Evolutionary conservation across 2,113 vertebrate genomes (phyloP).

Genomic region (Paracyprichromis sp.): DNA sequence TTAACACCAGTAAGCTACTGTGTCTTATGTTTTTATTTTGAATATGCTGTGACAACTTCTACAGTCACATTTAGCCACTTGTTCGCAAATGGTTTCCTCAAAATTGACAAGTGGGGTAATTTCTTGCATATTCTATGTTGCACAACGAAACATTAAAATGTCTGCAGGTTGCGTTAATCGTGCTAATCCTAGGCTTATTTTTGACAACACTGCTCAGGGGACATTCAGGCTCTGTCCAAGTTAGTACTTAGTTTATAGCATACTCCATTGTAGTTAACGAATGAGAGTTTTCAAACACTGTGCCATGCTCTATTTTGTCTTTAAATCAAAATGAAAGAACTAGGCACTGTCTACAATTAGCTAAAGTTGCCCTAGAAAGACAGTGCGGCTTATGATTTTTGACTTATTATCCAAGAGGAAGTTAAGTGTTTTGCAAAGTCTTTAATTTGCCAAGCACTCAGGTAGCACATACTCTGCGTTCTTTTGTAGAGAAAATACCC

Average conservation of each 20-base stretch:
- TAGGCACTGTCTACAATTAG: background rate
- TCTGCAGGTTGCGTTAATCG: rapidly evolving
- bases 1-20: background rate
- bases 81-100: background rate
- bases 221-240: background rate
- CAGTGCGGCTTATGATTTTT: too few relatives aligned
- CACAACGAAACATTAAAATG: rapidly evolving
- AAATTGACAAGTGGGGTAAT: background rate
- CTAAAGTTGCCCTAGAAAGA: background rate
- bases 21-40: background rate
- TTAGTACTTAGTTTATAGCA: background rate
- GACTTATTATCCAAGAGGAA: background rate
- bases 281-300: background rate
- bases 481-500: background rate
- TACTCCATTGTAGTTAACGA: background rate
- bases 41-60: background rate
- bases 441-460: background rate
- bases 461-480: background rate
- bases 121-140: background rate
- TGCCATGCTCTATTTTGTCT: background rate
- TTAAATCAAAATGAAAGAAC: background rate
- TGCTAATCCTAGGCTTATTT: background rate
- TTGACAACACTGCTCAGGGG: too few relatives aligned
- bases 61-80: background rate
- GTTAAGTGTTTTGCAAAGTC: background rate